Evolutionary conservation across 1,140 invertebrate genomes (phyloP).

Genomic region (Goniozus legneri): DNA sequence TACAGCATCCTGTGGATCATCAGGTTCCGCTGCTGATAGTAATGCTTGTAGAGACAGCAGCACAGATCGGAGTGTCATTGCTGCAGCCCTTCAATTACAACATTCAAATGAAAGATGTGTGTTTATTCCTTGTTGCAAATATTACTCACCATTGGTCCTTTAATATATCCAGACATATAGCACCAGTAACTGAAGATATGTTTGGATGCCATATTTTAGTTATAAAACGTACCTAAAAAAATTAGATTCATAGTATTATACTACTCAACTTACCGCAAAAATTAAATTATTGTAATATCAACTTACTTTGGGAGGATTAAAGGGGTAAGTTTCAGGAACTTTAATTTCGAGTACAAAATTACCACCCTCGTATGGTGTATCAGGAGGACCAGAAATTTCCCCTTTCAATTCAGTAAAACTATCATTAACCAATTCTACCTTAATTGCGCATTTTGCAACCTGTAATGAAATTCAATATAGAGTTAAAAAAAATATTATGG

Average conservation of each 20-base stretch:
- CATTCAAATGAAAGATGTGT: slow-evolving; percentile 1
- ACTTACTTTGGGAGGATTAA: slow-evolving; percentile 94
- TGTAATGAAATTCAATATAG: slow-evolving; percentile 45
- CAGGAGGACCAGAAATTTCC: slow-evolving; percentile 88
- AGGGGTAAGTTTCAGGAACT: slow-evolving; percentile 98
- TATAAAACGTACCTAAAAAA: slow-evolving; percentile 80
- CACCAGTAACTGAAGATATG: slow-evolving; percentile 97
- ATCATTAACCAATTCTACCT: slow-evolving; percentile 88
- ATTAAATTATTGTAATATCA: slow-evolving; percentile 21
- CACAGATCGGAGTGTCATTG: slow-evolving; percentile 96
- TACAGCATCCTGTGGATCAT: slow-evolving; percentile 96
- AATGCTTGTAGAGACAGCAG: slow-evolving; percentile 89
- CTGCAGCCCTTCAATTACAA: slow-evolving; percentile 77
- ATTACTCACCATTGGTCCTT: slow-evolving; percentile 92
- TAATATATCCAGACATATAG: slow-evolving; percentile 98
- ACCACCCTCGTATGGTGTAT: slow-evolving; percentile 96
- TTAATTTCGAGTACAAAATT: slow-evolving; percentile 93
- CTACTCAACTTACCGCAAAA: no score
- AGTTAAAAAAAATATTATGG: no score
- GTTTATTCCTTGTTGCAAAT: no score
- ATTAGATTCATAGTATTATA: no score
- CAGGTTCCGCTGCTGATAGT: slow-evolving; percentile 88
- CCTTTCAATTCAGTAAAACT: slow-evolving; percentile 88
- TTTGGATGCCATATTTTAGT: slow-evolving; percentile 99
- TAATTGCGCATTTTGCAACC: slow-evolving; percentile 89